Base-by-base conservation (phyloP, 2,113 vertebrate species). In the Percina caprodes region DNA sequence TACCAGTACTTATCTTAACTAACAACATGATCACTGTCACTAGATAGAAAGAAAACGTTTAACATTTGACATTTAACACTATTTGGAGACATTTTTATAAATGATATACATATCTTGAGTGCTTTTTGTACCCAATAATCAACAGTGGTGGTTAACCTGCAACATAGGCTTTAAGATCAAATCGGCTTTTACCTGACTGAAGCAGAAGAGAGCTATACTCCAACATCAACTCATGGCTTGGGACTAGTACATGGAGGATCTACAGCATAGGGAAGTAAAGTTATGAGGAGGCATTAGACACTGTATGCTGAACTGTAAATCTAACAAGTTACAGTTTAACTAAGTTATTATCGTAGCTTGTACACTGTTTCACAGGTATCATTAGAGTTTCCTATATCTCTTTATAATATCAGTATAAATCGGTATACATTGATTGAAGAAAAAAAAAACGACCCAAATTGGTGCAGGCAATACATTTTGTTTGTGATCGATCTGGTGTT, bases 191-290 rank as follows among this genome's bases (percentile, higher is more conserved):
- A 99, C 98, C 95, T 89, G 96, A 96, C 42, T 94, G 89, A 77
- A 94, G 93, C 82, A 99, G 96, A 67, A 99, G 91, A 9, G 45
- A 81, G 77, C 93, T 94, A 82, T 97, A 97, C 77, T 98, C 96
- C 91, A 98, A 90, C 97, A 99, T 99, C 77, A 99, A 85, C 73
- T 96, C 95, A 79, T 99, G 98, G 86, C 97, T 98, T 21, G 98
- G 97, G 68, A 97, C 97, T 78, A 95, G 90, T 2, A 85, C 52
- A 60, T 94, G 92, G 77, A 99, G 95, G 33, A 91, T 88, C 98
- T 99, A 86, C 2, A n/a, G 24, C 33, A 84, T 16, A 77, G 87
- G 74, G 63, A 74, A 83, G 24, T 6, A 1, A 63, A 7, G 10
- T 84, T 51, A 72, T 26, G 73, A 35, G 13, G 7, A 72, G 61